Evolutionary conservation across 1,140 invertebrate species (phyloP).

Genomic region (Diplogasteroides magnus): DNA sequence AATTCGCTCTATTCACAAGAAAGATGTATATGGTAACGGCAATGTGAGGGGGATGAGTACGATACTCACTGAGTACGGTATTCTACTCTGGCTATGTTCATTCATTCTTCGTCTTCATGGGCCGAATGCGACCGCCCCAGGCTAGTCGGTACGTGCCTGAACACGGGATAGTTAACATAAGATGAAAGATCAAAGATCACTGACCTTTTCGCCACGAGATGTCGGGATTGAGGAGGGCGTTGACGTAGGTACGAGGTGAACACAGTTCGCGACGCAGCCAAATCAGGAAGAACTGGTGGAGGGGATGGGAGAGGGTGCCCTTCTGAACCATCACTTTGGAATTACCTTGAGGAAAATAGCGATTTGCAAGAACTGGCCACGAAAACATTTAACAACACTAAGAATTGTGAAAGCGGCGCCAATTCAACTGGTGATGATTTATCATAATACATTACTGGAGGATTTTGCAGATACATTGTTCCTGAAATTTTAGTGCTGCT

Average conservation of each 20-base stretch:
- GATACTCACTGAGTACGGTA: not conserved
- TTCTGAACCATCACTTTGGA: conserved; percentile 35
- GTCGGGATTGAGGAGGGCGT: conserved; percentile 73
- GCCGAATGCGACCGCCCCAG: conserved; percentile 71
- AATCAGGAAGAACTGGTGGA: conserved; percentile 85
- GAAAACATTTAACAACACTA: not conserved
- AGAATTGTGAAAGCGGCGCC: too few species aligned
- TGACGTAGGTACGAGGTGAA: conserved; percentile 78
- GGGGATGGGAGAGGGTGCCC: conserved; percentile 78
- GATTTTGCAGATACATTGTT: not conserved
- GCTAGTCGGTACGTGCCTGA: conserved; percentile 78
- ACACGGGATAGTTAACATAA: too few species aligned
- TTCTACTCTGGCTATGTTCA: not conserved
- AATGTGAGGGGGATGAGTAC: not conserved
- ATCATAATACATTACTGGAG: too few species aligned
- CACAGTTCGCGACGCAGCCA: conserved; percentile 88
- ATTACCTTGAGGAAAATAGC: conserved; percentile 2
- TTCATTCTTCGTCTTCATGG: conserved; percentile 1
- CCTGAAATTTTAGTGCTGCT: not conserved
- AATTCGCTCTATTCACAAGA: too few species aligned
- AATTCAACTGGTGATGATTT: too few species aligned
- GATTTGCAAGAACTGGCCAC: not conserved
- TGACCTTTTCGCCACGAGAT: conserved; percentile 86
- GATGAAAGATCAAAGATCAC: too few species aligned
- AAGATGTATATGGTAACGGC: conserved; percentile 4